Base-by-base conservation (phyloP, 2,888 invertebrate genomes). In the Archaeoteleia sp. region DNA sequence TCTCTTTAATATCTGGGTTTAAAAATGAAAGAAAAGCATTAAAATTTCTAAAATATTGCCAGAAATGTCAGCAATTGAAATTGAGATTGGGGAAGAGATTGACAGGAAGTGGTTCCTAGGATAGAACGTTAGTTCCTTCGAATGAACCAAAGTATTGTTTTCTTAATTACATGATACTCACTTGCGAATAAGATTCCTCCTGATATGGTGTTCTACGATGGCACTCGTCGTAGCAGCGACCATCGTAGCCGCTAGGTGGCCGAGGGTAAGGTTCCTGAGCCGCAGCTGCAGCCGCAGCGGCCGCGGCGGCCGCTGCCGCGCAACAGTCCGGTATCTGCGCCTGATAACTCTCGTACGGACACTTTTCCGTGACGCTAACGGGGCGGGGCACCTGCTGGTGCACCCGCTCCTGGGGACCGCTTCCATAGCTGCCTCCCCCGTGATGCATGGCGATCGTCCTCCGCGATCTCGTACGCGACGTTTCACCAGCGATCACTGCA, bases 291-390 rank as follows among this genome's bases (percentile, higher is more conserved):
- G 79, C 76, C 78, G 86, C 51, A 85, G 86, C 51, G 85, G 83
- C 82, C 55, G 73, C 78, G 82, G 82, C 63, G 81, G 85, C 76
- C 84, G 86, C 87, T 82, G 86, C 82, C 83, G 86, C 79, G 78
- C 80, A 78, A 79, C 85, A 79, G 78, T 83, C 82, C 54, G 83
- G 82, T 71, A 82, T 86, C 77, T 85, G 86, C 60, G 85, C 76
- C 76, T 83, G 83, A 75, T 83, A 84, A 63, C 78, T 76, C 67
- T 86, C 84, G 77, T 85, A 84, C 14, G 83, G 84, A 57, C 82
- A 84, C 75, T 84, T 84, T 27, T 79, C 81, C 35, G 76, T 67
- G 12, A 76, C 77, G 51, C 74, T 74, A 10, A 71, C 58, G 27
- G 77, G 67, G 62, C 80, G 76, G 30, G 81, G 76, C 61, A 75